Conservation (phyloP, 2,113 vertebrate species). For the Centropus unirufus region DNA sequence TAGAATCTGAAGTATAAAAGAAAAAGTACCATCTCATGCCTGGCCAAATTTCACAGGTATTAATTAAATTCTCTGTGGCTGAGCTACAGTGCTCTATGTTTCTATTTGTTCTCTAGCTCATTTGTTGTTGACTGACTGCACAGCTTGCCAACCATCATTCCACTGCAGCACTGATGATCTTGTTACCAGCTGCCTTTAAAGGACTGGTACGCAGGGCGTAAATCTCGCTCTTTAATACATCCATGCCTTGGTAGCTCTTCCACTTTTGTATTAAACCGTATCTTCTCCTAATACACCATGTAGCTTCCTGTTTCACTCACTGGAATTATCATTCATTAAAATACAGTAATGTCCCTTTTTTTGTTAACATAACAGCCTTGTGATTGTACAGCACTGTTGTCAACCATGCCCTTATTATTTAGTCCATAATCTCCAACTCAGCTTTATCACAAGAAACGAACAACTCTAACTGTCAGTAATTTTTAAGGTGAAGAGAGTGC, state of each 20-base stretch:
- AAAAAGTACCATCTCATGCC: neutral
- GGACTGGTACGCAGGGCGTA: neutral
- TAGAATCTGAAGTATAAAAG: neutral
- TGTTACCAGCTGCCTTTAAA: neutral
- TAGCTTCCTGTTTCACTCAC: neutral
- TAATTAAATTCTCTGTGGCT: neutral
- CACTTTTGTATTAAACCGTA: neutral
- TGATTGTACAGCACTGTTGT: neutral
- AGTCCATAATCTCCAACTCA: neutral
- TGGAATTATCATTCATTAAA: neutral
- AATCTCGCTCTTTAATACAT: neutral
- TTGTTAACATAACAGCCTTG: neutral
- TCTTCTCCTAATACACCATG: neutral
- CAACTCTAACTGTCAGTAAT: neutral
- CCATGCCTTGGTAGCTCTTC: neutral
- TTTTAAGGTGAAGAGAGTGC: neutral
- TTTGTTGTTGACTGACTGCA: neutral
- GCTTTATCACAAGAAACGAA: neutral
- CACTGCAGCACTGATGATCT: neutral
- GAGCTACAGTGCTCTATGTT: neutral
- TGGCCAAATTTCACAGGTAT: neutral
- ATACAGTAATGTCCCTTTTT: neutral
- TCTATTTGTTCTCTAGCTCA: conserved; percentile 6
- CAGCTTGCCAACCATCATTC: neutral
- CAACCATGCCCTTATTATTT: neutral